Conservation (phyloP, 1,140 invertebrate genomes). For the Pomphorhynchus laevis region DNA sequence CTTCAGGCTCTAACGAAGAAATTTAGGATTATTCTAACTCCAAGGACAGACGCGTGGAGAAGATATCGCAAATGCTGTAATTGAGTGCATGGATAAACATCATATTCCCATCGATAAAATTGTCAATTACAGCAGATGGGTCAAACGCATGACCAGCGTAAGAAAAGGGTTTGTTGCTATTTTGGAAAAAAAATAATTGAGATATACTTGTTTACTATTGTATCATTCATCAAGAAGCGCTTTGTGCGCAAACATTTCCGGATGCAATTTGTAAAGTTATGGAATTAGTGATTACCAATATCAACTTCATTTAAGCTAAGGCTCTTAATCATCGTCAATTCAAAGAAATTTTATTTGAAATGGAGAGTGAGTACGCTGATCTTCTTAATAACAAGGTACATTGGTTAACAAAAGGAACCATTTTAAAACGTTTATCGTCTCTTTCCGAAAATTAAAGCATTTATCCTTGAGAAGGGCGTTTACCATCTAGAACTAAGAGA, state of each 20-base stretch:
- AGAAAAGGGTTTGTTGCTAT: constrained; percentile 2
- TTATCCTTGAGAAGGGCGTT: too few relatives aligned
- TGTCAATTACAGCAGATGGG: neutral
- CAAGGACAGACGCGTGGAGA: neutral
- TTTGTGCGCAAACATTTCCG: constrained; percentile 1
- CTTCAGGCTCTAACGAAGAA: too few relatives aligned
- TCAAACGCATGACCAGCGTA: neutral
- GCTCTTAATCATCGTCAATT: constrained; percentile 2
- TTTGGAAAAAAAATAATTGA: constrained; percentile 2
- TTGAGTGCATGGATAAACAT: neutral
- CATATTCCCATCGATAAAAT: constrained; percentile 1
- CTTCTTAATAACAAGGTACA: constrained; percentile 1
- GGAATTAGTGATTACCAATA: constrained; percentile 1
- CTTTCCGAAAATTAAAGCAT: neutral
- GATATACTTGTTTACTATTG: constrained; percentile 1
- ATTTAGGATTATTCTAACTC: too few relatives aligned
- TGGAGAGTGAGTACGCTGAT: constrained; percentile 3
- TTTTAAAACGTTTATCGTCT: neutral
- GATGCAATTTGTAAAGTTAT: neutral
- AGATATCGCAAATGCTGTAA: constrained; percentile 1
- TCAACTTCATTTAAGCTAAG: constrained; percentile 1
- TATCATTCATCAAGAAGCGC: too few relatives aligned
- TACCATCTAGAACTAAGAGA: neutral
- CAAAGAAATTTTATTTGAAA: neutral
- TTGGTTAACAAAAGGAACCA: neutral